phyloP scores from a whole-genome alignment of 2,888 invertebrate genomes.

The Catotricha subobsoleta region DNA sequence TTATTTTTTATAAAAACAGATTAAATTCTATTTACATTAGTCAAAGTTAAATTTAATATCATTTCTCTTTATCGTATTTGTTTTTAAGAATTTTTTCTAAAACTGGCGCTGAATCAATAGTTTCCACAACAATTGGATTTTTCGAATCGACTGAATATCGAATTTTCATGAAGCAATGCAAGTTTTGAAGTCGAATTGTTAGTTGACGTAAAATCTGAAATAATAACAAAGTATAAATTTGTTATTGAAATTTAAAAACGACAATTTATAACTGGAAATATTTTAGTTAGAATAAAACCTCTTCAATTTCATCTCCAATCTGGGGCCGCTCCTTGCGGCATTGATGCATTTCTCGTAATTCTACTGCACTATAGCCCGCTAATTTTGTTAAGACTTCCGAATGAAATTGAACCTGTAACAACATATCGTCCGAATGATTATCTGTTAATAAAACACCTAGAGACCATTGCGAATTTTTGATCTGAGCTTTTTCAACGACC shows the following conservation, averaged over 20 bases:
- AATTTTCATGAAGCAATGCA: conserved; percentile 6
- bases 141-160: neutral
- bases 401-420: neutral
- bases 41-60: too few species aligned
- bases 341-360: neutral
- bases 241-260: neutral
- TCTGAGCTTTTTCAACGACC: conserved; percentile 5
- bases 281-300: neutral
- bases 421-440: conserved; percentile 1
- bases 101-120: conserved; percentile 1
- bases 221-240: neutral
- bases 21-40: too few species aligned
- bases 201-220: too few species aligned
- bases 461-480: conserved; percentile 4
- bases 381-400: neutral
- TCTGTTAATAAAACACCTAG: conserved; percentile 7
- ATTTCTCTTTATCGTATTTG: too few species aligned
- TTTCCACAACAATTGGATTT: conserved; percentile 5
- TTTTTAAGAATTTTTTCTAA: too few species aligned
- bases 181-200: neutral
- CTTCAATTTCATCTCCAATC: neutral
- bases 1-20: too few species aligned
- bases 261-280: neutral
- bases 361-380: neutral
- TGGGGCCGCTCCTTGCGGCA: neutral